phyloP scores from a whole-genome alignment of 1,140 invertebrate genomes.

The Drosophila mojavensis region DNA sequence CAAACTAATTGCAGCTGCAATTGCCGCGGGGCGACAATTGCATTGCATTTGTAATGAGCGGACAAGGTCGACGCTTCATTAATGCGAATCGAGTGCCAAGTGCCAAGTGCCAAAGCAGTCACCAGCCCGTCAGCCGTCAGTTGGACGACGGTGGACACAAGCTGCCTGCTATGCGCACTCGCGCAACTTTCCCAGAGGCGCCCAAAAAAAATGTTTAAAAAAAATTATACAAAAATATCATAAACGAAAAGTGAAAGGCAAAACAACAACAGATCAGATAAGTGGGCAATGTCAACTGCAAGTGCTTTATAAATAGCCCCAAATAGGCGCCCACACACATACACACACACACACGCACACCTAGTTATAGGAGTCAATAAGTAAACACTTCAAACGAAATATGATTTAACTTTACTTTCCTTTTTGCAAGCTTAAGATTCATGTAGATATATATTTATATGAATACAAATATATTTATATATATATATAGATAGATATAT shows the following conservation, averaged over 20 bases:
- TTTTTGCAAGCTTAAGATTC: conserved; percentile 5
- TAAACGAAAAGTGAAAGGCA: conserved; percentile 53
- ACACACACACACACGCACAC: conserved; percentile 24
- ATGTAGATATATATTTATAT: neutral
- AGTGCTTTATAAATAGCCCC: conserved; percentile 48
- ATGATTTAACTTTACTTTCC: conserved; percentile 32
- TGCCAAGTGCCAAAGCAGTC: conserved; percentile 1
- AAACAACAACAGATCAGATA: conserved; percentile 14
- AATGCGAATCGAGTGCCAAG: conserved; percentile 20
- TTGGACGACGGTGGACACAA: conserved; percentile 2
- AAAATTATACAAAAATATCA: conserved; percentile 7
- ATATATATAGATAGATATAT: neutral
- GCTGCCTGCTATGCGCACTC: conserved; percentile 29
- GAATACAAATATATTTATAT: neutral
- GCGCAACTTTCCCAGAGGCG: conserved; percentile 44
- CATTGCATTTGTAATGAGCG: conserved; percentile 50
- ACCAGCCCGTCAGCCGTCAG: neutral
- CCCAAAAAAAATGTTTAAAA: neutral
- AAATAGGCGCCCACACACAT: conserved; percentile 31
- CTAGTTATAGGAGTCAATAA: conserved; percentile 2
- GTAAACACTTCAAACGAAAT: conserved; percentile 11
- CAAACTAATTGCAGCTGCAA: conserved; percentile 45
- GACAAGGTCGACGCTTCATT: conserved; percentile 40
- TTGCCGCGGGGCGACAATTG: conserved; percentile 31
- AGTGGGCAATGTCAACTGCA: conserved; percentile 48